A percentile compares a stretch with the other conserved stretches of the same genome.
These are phyloP conservation scores for Nipponacmea schrenckii DNA, from an alignment of 2,888 invertebrate genomes.

Conservation along the genomic window DNA sequence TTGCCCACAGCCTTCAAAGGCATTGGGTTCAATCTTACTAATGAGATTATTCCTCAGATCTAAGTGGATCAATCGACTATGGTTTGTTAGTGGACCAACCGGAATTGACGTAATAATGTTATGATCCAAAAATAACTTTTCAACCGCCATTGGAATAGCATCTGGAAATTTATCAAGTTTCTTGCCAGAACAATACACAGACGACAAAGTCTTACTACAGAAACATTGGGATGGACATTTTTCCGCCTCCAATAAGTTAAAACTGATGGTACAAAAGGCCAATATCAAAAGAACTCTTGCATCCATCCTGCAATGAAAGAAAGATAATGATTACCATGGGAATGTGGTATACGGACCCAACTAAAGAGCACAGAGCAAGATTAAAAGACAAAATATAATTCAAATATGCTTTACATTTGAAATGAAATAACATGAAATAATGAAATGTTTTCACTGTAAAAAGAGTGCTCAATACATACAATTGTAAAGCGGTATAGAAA, in stretches of 20 bases:
- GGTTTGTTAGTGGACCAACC: constrained; percentile 9
- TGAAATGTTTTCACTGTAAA: too few species aligned
- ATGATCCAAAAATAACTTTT: constrained; percentile 40
- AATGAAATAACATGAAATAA: too few species aligned
- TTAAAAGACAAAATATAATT: too few species aligned
- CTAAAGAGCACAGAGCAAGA: too few species aligned
- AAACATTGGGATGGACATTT: constrained; percentile 34
- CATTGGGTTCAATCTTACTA: constrained; percentile 26
- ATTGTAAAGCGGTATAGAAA: too few species aligned
- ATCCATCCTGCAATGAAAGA: too few species aligned
- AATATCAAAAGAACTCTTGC: background rate
- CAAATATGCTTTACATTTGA: too few species aligned
- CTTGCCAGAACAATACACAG: constrained; percentile 48
- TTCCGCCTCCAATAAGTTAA: background rate
- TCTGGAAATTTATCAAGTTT: constrained; percentile 32
- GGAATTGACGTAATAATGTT: constrained; percentile 34
- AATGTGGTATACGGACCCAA: too few species aligned
- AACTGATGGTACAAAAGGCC: background rate
- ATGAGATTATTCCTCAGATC: constrained; percentile 42
- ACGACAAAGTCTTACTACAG: constrained; percentile 41
- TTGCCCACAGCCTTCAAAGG: constrained; percentile 31
- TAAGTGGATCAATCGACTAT: constrained; percentile 25
- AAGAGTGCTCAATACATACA: too few species aligned
- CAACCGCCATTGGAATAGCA: constrained; percentile 36
- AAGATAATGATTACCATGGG: too few species aligned